A percentile compares a stretch with the other conserved stretches of the same genome.
phyloP scores from a whole-genome alignment of 2,113 vertebrate species.

The Poeciliopsis turrubarensis region DNA sequence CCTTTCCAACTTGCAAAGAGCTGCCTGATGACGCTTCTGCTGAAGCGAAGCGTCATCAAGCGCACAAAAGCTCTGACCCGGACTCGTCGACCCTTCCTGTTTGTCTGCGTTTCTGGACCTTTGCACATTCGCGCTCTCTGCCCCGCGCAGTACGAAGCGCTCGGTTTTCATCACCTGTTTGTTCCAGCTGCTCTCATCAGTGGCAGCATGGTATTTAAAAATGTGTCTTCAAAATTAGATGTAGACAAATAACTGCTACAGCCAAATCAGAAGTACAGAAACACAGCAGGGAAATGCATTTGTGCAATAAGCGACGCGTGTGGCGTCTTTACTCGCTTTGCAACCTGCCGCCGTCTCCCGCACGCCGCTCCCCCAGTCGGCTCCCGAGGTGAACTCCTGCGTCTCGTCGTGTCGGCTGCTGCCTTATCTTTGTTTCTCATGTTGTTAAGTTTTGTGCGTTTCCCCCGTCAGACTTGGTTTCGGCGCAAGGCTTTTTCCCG shows the following conservation, averaged over 20 bases:
- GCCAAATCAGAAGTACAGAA: background rate
- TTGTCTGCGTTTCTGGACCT: too few species aligned
- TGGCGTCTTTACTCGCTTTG: background rate
- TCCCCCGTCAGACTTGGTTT: background rate
- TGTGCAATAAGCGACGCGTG: background rate
- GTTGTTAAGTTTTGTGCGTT: background rate
- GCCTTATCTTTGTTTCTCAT: background rate
- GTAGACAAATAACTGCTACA: background rate
- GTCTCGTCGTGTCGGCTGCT: background rate
- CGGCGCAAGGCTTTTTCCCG: background rate
- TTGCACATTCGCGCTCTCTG: too few species aligned
- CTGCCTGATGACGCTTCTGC: too few species aligned
- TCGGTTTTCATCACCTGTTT: too few species aligned
- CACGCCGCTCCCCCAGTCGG: background rate
- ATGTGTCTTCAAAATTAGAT: background rate
- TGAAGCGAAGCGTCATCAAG: too few species aligned
- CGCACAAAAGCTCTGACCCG: too few species aligned
- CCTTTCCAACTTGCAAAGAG: too few species aligned
- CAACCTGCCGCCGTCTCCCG: background rate
- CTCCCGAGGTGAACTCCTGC: background rate
- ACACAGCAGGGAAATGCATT: background rate
- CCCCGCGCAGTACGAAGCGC: too few species aligned
- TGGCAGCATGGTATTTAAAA: too few species aligned
- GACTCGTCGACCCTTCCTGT: too few species aligned
- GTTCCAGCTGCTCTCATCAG: too few species aligned